Evolutionary conservation across 2,888 invertebrate species (phyloP), one percentile per base, ranked within the genome.

Genomic region (Dryadula phaetusa): DNA sequence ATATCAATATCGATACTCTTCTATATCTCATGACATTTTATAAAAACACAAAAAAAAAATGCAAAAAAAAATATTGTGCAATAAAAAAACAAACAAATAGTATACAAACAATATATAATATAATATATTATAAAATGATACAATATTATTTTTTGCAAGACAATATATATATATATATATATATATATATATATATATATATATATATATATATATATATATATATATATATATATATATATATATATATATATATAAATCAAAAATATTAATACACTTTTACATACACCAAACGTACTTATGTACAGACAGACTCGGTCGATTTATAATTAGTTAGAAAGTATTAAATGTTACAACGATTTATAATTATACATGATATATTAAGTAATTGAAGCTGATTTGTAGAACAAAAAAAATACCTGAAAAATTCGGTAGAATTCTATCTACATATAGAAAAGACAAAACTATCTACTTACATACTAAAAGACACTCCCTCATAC

Each of bases 261-360:
- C 22, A 18, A 46, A n/a, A 37, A n/a, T n/a, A n/a, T n/a, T 64
- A 52, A 37, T 64, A 66, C 46, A 69, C 69, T 53, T n/a, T n/a
- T 60, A 18, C 60, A 52, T 60, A 60, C 49, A 25, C 14, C 65
- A 65, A 40, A 60, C 52, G 65, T 60, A 61, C 62, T 53, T 69
- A 69, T 67, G 53, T 69, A 69, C 67, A 69, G 46, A 61, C 46
- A 18, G 53, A 69, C 54, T 60, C 34, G 44, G 47, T 60, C 25
- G 37, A 64, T 68, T 68, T 49, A 66, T 40, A 40, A 42, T 52
- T 49, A 53, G 47, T 61, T 56, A 61, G 54, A 67, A 61, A 70
- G 64, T 64, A 70, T 60, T 34, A 68, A 69, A 62, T 44, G 20
- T 66, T 65, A 62, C 34, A 49, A 40, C 37, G 56, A 64, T 64